These are phyloP conservation scores for Diploscapter pachys DNA, from an alignment of 1,140 invertebrate species.

Conservation along the genomic window DNA sequence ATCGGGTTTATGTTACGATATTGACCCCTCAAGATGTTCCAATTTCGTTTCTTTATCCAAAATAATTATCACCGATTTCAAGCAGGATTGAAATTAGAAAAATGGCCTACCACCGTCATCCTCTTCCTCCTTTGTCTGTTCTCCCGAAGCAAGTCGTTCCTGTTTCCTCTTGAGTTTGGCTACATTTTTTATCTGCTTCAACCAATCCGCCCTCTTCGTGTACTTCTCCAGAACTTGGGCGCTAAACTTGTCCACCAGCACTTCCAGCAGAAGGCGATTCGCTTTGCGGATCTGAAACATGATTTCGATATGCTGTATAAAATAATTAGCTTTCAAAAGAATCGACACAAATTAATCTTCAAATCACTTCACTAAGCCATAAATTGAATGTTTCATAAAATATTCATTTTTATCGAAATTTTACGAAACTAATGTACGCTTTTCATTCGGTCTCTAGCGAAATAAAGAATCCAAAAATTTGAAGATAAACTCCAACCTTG, in stretches of 20 bases:
- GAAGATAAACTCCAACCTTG: slow-evolving; percentile 13
- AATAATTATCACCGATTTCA: too few species aligned
- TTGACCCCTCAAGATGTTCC: too few species aligned
- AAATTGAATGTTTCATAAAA: too few species aligned
- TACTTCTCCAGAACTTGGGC: slow-evolving; percentile 29
- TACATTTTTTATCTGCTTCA: slow-evolving; percentile 39
- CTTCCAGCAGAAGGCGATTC: slow-evolving; percentile 38
- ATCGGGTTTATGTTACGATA: too few species aligned
- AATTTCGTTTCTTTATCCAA: too few species aligned
- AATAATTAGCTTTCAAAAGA: not conserved
- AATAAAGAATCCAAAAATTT: too few species aligned
- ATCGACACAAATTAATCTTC: too few species aligned
- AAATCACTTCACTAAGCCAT: too few species aligned
- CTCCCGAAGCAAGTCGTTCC: slow-evolving; percentile 20
- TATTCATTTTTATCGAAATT: too few species aligned
- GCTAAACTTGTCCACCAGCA: slow-evolving; percentile 37
- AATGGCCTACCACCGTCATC: slow-evolving; percentile 24
- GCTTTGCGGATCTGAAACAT: slow-evolving; percentile 28
- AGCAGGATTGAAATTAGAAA: not conserved
- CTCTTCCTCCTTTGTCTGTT: slow-evolving; percentile 24
- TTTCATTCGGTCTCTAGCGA: too few species aligned
- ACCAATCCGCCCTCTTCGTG: slow-evolving; percentile 36
- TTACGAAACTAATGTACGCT: too few species aligned
- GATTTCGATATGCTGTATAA: not conserved
- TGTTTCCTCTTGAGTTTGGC: slow-evolving; percentile 32